Base-by-base conservation (phyloP, 2,888 invertebrate species). In the Latheticus oryzae region DNA sequence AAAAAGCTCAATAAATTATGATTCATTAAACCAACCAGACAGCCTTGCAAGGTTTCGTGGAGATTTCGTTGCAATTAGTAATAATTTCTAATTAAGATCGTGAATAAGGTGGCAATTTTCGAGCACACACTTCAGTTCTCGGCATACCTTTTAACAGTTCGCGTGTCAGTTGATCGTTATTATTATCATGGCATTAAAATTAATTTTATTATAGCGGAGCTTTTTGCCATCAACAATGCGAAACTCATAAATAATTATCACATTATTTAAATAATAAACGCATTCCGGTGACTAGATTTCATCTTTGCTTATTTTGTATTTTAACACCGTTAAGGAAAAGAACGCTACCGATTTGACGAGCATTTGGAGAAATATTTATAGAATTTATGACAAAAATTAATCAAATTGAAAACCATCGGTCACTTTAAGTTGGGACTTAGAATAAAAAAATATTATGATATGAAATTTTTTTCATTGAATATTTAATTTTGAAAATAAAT, bases 211-310 rank as follows among this genome's bases (percentile, higher is more conserved):
- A 64, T 57, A 38, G 47, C 47, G 48, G 48, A 55, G 60, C 60
- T 67, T 68, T 67, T 66, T 64, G 63, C 65, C 61, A 61, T 63
- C 54, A 62, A 59, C 61, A 67, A 63, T 65, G 65, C 62, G 51
- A 59, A 64, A 58, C 58, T 57, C 61, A 64, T 67, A 68, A 67
- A 65, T 67, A 67, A 65, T 66, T 67, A 65, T 65, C 68, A 60
- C 60, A 23, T 58, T 63, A 68, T 68, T 68, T 68, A 66, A 67
- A 68, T 68, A 58, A 58, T 58, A 66, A 65, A 64, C 56, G 60
- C 65, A 59, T 65, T 62, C 61, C 61, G 43, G 55, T 50, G 40
- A 35, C 50, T 58, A 47, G 66, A 66, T 64, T 59, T 24, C 58
- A 64, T 66, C 65, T 55, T 40, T 53, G 52, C 53, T 60, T 40